Percentiles rank a stretch among this genome's conserved stretches.
These are phyloP conservation scores for Gallinago nigripennis DNA, from an alignment of 2,797 vertebrate genomes.

Conservation along the genomic window DNA sequence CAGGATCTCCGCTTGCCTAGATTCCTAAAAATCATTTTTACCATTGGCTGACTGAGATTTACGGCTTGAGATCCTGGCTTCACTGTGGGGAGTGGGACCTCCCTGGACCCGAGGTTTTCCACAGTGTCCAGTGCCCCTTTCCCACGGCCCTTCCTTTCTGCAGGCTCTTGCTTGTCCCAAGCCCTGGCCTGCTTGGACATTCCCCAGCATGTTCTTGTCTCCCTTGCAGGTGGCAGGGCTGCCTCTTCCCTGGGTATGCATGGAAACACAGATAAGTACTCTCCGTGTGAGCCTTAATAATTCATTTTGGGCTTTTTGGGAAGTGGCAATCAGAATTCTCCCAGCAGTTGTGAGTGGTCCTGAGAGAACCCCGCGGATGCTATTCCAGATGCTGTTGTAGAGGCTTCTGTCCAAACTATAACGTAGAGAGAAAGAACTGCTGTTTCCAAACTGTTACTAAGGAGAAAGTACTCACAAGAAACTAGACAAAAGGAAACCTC, in stretches of 20 bases:
- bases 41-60: not conserved
- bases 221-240: not conserved
- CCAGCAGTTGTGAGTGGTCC: constrained; percentile 19
- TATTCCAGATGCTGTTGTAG: not conserved
- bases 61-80: not conserved
- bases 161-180: not conserved
- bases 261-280: constrained; percentile 26
- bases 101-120: not conserved
- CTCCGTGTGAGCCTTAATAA: constrained; percentile 36
- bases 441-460: constrained; percentile 14
- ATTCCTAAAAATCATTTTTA: not conserved
- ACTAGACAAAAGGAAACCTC: constrained; percentile 34
- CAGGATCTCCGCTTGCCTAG: not conserved
- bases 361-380: not conserved
- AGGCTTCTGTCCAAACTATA: constrained; percentile 22
- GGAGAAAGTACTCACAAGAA: constrained; percentile 41
- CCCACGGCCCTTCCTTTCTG: not conserved
- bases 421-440: not conserved
- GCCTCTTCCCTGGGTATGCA: not conserved
- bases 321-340: constrained; percentile 20
- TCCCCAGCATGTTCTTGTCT: not conserved
- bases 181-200: not conserved
- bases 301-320: constrained; percentile 18
- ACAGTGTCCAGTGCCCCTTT: not conserved
- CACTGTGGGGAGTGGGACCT: not conserved